Evolutionary conservation across 2,888 invertebrate genomes (phyloP), one percentile per base, ranked within the genome.

Genomic region (Cryptus armator): DNA sequence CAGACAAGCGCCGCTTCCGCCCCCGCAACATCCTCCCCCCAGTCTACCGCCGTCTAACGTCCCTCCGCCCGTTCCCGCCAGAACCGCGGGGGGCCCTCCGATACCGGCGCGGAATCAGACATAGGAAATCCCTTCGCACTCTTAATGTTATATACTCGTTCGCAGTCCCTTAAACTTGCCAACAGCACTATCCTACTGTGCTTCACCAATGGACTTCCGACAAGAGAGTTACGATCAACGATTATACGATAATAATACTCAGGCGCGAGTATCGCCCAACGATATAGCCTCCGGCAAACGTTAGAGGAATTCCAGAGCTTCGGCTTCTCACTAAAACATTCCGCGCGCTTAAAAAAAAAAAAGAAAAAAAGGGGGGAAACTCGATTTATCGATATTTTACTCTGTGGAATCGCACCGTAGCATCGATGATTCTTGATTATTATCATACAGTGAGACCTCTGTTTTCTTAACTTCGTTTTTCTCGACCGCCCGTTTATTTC

Each of bases 11-110:
- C 91, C 92, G 62, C 92, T 92, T 32, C 92, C 92, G 71, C 90
- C 91, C 43, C 93, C 93, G 2, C 91, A 92, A 62, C 91, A 92
- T 84, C 91, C 93, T 75, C 90, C 92, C 5, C 91, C 94, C 19
- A 81, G 94, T 93, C 74, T 95, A 94, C 85, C 95, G 92, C 76
- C 95, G 91, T 24, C 29, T 29, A 92, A 90, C 24, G 89, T 91
- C 53, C 95, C 95, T 0, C 95, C 96, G 1, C 95, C 95, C 0
- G 95, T 95, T 43, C 96, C 96, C 0, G 95, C 95, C 0, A 94
- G 96, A 81, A 95, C 95, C 77, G 94, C 95, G 5, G 95, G 95
- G 16, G 96, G 96, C 6, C 96, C 96, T 24, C 96, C 96, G 0
- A 93, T 96, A 87, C 96, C 96, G 3, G 96, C 96, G 53, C 95